Evolutionary conservation across 2,113 vertebrate species (phyloP).

Genomic region (Ardeotis arabs): DNA sequence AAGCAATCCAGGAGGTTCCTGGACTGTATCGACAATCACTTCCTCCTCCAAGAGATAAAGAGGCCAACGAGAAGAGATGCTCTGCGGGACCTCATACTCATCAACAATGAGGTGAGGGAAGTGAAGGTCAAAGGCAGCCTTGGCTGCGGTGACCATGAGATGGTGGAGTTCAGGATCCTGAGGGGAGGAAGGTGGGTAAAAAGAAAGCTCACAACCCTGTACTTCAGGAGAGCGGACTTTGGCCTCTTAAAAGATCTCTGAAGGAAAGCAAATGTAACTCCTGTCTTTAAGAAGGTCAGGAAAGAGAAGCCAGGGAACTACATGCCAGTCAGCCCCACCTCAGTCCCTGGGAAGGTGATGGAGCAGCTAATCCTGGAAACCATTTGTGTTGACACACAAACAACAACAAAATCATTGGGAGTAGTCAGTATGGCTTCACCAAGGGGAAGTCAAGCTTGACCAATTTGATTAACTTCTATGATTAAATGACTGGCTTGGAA

Average conservation of each 20-base stretch:
- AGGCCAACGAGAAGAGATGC: not conserved
- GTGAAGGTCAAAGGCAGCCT: not conserved
- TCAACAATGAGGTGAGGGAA: not conserved
- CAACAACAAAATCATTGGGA: not conserved
- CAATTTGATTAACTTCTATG: not conserved
- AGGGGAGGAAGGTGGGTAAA: not conserved
- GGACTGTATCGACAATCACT: not conserved
- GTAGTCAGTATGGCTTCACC: not conserved
- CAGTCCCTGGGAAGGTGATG: not conserved
- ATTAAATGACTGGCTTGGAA: not conserved
- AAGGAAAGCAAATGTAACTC: not conserved
- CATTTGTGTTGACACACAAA: rapidly evolving
- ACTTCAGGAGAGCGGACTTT: not conserved
- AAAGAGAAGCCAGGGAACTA: not conserved
- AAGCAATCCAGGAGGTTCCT: not conserved
- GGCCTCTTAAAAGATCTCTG: not conserved
- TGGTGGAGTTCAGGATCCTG: not conserved
- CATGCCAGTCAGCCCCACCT: not conserved
- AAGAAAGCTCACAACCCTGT: not conserved
- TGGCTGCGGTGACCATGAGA: not conserved
- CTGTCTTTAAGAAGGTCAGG: not conserved
- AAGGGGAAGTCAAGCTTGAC: not conserved
- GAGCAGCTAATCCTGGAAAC: not conserved
- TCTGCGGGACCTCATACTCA: not conserved
- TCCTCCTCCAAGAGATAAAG: not conserved